These are phyloP conservation scores for Rhyacophila brunnea DNA, from an alignment of 1,140 invertebrate species.

Conservation along the genomic window DNA sequence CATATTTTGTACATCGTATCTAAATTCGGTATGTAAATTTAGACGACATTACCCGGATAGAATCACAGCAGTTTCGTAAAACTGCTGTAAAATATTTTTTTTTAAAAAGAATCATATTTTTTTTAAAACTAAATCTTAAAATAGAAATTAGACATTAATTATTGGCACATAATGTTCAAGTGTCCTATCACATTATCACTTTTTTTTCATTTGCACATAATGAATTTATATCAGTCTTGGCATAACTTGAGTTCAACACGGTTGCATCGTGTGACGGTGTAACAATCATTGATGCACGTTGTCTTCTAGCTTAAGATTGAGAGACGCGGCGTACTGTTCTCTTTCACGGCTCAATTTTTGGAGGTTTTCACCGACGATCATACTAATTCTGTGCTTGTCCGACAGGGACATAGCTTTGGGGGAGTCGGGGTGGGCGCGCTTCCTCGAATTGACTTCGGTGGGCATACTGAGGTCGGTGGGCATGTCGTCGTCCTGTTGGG, in stretches of 20 bases:
- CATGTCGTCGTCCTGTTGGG: slow-evolving; percentile 60
- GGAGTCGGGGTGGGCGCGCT: slow-evolving; percentile 46
- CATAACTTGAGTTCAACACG: slow-evolving; percentile 9
- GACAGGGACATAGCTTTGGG: slow-evolving; percentile 37
- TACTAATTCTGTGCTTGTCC: slow-evolving; percentile 53
- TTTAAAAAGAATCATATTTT: neutral
- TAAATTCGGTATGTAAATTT: too few relatives aligned
- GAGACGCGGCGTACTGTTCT: slow-evolving; percentile 41
- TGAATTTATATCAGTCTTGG: slow-evolving; percentile 30
- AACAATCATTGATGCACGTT: slow-evolving; percentile 50
- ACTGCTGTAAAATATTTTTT: neutral
- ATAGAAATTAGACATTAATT: slow-evolving; percentile 20
- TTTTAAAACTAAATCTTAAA: neutral
- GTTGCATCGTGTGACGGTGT: slow-evolving; percentile 1
- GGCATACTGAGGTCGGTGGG: slow-evolving; percentile 65
- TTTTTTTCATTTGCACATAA: slow-evolving; percentile 27
- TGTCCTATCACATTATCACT: slow-evolving; percentile 34
- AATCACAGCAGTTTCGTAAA: neutral
- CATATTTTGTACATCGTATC: slow-evolving; percentile 12
- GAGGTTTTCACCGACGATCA: slow-evolving; percentile 51
- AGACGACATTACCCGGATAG: too few relatives aligned
- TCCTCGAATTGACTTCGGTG: slow-evolving; percentile 49
- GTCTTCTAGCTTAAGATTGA: slow-evolving; percentile 55
- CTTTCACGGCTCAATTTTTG: slow-evolving; percentile 47
- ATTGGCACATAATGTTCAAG: slow-evolving; percentile 34